Evolutionary conservation across 2,888 invertebrate species (phyloP), one percentile per base, ranked within the genome.

Genomic region (Agrotis ipsilon): DNA sequence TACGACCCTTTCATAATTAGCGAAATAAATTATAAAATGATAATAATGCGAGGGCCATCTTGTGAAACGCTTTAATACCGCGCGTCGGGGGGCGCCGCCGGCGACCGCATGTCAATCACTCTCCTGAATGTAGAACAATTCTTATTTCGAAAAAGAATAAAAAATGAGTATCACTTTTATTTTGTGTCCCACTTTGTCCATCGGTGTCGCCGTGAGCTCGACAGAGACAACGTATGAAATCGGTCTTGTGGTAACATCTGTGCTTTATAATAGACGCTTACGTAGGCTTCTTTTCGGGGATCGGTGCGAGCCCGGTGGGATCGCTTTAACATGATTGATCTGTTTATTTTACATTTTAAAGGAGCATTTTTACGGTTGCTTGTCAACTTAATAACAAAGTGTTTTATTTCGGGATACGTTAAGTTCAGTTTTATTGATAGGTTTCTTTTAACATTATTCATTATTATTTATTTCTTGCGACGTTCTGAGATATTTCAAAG

Each of bases 271-370:
- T 95, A 95, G 95, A 95, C 92, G 94, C 95, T 96, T 95, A 95
- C 94, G 94, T 94, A 94, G 96, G 92, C 94, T 95, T 95, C 96
- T 96, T 96, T 95, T 94, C 95, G 95, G 93, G 94, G 94, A 94
- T 94, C 92, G 88, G 89, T 87, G 89, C 91, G 93, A 92, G 93
- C 94, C 94, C 95, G 94, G 95, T 93, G 95, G 96, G 96, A 95
- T 95, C 94, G 92, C 93, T 95, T 94, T 93, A 94, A 94, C 94
- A 96, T 96, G 96, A 96, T 96, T 96, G 96, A 96, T 96, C 96
- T 96, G 96, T 96, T 96, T 96, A 96, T 96, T 96, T 96, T 94
- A 96, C 95, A 96, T 96, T 96, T 96, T 96, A 96, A 96, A 96
- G 94, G 93, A 94, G 93, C 95, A 95, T 96, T 96, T 96, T 96